Evolutionary conservation across 1,140 invertebrate species (phyloP), one percentile per base, ranked within the genome.

Genomic region (Liolophura sinensis): DNA sequence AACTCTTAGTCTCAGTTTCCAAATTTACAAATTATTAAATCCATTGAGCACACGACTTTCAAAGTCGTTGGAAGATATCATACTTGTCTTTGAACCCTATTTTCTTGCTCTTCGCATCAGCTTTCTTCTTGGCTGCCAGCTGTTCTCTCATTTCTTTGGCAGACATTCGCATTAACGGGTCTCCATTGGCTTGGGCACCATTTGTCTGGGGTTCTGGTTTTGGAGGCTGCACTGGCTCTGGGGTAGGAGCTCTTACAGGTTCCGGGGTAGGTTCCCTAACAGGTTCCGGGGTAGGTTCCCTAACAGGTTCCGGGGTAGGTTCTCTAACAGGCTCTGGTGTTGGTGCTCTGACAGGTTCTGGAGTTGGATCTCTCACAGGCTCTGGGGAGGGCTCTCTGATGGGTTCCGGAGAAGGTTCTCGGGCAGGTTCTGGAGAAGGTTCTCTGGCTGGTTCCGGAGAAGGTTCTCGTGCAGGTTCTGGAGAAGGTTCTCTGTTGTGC

Each of bases 91-190:
- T 70, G 54, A 81, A 81, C 63, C 72, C 68, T 40, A 73, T 67
- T 67, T 72, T 74, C 58, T 66, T 62, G 18, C 48, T 47, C 46
- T 74, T 75, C 14, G 76, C 74, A 68, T 81, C 79, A 25, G 66
- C 65, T 59, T 73, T 79, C 56, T 73, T 75, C 52, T 72, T 72
- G 18, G 60, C 46, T 54, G 72, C 71, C 16, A 81, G 60, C 12
- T 68, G 63, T 60, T 78, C 79, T 65, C 75, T 74, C 74, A 78
- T 78, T 70, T 81, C 77, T 51, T 78, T 78, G 16, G 78, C 79
- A 5, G 77, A 75, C 52, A 81, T 40, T 50, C 69, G 65, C 40
- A 72, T 55, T 47, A 65, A 62, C 50, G 73, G 64, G 25, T 24
- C 51, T 20, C 70, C 68, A 31, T 71, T 75, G 18, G 31, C 56